These are phyloP conservation scores for Chloroclysta siterata DNA, from an alignment of 2,888 invertebrate species.

Conservation along the genomic window DNA sequence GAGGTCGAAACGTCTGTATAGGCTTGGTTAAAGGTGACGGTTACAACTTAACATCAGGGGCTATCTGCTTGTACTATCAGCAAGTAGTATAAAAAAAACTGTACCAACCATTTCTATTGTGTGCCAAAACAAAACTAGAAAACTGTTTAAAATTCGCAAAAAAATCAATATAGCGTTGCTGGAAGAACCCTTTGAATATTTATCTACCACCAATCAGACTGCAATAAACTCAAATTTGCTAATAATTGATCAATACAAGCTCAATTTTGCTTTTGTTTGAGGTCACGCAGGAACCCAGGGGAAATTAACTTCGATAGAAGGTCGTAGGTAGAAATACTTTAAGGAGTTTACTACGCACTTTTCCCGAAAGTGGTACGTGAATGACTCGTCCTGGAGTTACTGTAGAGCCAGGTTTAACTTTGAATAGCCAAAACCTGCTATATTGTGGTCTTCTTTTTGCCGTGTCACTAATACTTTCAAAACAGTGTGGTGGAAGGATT, in stretches of 20 bases:
- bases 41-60: no score
- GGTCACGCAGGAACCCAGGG: constrained; percentile 64
- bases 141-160: background rate
- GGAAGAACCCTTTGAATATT: constrained; percentile 7
- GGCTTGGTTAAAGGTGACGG: no score
- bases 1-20: no score
- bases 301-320: constrained; percentile 68
- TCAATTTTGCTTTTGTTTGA: constrained; percentile 59
- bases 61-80: no score
- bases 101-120: background rate
- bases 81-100: no score
- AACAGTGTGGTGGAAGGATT: no score
- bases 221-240: constrained; percentile 34
- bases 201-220: constrained; percentile 26
- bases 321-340: constrained; percentile 55
- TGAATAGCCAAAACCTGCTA: background rate
- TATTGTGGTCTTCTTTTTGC: no score
- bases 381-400: background rate
- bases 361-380: background rate
- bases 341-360: constrained; percentile 53
- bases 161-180: constrained; percentile 3
- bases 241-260: constrained; percentile 57
- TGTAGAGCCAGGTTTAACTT: background rate
- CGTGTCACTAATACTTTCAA: no score
- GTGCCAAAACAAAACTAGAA: background rate